These are phyloP conservation scores for Meghimatium bilineatum DNA, from an alignment of 2,888 invertebrate species.

Conservation along the genomic window DNA sequence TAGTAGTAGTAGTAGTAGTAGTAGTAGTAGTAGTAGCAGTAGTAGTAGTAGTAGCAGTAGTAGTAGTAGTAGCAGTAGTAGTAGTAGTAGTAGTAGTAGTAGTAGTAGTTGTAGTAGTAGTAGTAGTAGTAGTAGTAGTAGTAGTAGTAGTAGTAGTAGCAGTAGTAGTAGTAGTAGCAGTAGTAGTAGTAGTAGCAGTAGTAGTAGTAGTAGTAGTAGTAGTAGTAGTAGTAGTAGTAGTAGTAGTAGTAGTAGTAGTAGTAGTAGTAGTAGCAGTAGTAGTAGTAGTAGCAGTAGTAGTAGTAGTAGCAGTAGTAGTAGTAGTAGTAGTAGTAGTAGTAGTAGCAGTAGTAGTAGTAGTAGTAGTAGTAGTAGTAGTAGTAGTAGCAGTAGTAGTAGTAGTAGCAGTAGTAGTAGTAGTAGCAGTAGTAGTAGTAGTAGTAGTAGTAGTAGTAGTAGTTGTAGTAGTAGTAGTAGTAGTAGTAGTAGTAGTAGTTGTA, in stretches of 20 bases:
- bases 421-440: background rate
- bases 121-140: constrained; percentile 41
- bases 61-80: constrained; percentile 19
- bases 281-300: constrained; percentile 43
- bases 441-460: background rate
- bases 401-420: background rate
- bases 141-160: constrained; percentile 20
- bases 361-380: background rate
- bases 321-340: background rate
- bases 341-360: background rate
- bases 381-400: background rate
- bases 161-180: constrained; percentile 26
- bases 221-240: too few relatives aligned
- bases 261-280: constrained; percentile 46
- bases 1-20: constrained; percentile 31
- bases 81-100: constrained; percentile 31
- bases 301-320: background rate
- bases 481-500: background rate
- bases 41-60: constrained; percentile 28
- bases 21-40: constrained; percentile 15
- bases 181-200: constrained; percentile 24
- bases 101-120: constrained; percentile 41
- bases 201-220: too few relatives aligned
- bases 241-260: constrained; percentile 33
- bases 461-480: background rate